Percentiles rank a stretch among this genome's conserved stretches.
These are phyloP conservation scores for Asteroscopus sphinx DNA, from an alignment of 2,888 invertebrate genomes.

Conservation along the genomic window DNA sequence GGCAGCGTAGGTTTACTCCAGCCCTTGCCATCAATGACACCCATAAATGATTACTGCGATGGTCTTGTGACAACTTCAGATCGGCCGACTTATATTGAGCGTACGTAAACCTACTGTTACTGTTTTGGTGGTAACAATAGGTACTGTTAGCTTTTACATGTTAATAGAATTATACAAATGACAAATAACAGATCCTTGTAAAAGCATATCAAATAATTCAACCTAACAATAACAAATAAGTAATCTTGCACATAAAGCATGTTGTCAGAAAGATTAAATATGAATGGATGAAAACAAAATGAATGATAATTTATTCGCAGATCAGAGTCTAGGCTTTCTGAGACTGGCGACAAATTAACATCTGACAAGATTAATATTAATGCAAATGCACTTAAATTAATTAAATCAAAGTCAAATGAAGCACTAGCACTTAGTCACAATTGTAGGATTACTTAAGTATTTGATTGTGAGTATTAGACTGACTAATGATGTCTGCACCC, in stretches of 20 bases:
- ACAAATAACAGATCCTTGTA: no score
- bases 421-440: conserved; percentile 56
- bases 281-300: conserved; percentile 34
- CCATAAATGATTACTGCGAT: no score
- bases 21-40: no score
- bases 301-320: conserved; percentile 48
- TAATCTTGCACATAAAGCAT: conserved; percentile 17
- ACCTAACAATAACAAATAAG: conserved; percentile 9
- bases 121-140: no score
- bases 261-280: conserved; percentile 30
- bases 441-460: conserved; percentile 48
- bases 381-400: conserved; percentile 69
- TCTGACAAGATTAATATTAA: conserved; percentile 64
- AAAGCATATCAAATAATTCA: no score
- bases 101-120: no score
- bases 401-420: conserved; percentile 62
- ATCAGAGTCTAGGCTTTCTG: conserved; percentile 49
- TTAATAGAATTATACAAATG: no score
- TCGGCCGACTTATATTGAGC: no score
- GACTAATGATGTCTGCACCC: conserved; percentile 55
- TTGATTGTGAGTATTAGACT: conserved; percentile 50
- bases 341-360: conserved; percentile 61
- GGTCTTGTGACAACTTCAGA: no score
- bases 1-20: no score
- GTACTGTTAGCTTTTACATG: no score